Evolutionary conservation across 2,113 vertebrate species (phyloP).

Genomic region (Paradisaea rubra): DNA sequence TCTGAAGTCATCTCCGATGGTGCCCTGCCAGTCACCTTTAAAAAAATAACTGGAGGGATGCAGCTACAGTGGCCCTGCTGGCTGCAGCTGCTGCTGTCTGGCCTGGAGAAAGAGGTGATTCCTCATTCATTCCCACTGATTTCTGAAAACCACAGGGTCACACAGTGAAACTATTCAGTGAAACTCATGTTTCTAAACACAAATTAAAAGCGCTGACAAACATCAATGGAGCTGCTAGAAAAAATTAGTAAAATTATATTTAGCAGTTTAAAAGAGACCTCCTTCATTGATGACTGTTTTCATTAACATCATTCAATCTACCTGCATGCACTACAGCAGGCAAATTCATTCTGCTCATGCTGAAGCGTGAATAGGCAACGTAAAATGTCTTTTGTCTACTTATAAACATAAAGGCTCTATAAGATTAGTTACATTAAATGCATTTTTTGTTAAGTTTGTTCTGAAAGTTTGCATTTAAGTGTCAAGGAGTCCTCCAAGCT

Average conservation of each 20-base stretch:
- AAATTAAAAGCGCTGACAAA: not conserved
- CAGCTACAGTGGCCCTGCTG: not conserved
- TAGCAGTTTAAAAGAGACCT: not conserved
- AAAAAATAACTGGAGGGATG: not conserved
- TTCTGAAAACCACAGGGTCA: not conserved
- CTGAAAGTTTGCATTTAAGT: not conserved
- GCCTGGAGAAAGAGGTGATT: not conserved
- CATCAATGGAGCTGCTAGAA: not conserved
- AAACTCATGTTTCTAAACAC: not conserved
- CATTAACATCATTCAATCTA: not conserved
- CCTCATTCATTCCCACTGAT: not conserved
- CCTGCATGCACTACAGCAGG: not conserved
- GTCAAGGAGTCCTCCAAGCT: not conserved
- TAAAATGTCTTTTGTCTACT: not conserved
- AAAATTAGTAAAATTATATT: not conserved
- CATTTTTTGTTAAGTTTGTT: not conserved
- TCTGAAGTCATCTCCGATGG: not conserved
- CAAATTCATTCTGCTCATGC: not conserved
- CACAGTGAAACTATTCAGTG: not conserved
- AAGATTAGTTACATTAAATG: not conserved
- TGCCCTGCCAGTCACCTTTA: not conserved
- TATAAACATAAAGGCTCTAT: not conserved
- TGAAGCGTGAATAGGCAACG: not conserved
- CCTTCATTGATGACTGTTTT: not conserved
- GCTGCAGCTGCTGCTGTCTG: not conserved